These are phyloP conservation scores for Prochilodus magdalenae DNA, from an alignment of 2,113 vertebrate species.

Conservation along the genomic window DNA sequence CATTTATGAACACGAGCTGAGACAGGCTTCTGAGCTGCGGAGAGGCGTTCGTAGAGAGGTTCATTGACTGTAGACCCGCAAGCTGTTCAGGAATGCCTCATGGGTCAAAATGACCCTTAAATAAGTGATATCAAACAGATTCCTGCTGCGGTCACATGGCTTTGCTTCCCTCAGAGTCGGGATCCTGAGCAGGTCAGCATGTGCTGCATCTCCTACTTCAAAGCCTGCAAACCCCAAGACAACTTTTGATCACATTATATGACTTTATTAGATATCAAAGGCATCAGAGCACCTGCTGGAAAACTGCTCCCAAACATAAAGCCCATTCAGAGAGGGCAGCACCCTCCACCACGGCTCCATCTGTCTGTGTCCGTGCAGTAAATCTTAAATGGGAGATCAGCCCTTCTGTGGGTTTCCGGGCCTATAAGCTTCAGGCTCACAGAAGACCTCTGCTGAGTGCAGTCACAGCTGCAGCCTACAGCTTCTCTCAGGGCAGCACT, in stretches of 20 bases:
- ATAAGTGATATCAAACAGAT: neutral
- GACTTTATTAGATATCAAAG: conserved; percentile 26
- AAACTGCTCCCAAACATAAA: conserved; percentile 18
- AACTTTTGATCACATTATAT: conserved; percentile 35
- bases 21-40: too few relatives aligned
- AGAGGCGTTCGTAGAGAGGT: too few relatives aligned
- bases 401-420: conserved; percentile 8
- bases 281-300: conserved; percentile 18
- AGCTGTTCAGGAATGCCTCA: neutral
- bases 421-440: conserved; percentile 9
- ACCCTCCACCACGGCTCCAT: neutral
- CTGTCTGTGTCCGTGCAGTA: conserved; percentile 1
- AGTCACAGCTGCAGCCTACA: neutral
- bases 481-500: neutral
- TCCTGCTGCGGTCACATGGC: neutral
- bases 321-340: neutral
- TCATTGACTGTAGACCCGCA: neutral
- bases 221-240: conserved; percentile 10
- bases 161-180: neutral
- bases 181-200: neutral
- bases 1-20: too few relatives aligned
- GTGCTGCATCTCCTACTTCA: neutral
- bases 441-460: neutral
- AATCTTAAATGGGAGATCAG: neutral
- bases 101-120: neutral